A percentile compares a stretch with the other conserved stretches of the same genome.
Conservation (phyloP, 2,888 invertebrate species). For the Kuschelorhynchus macadamiae region DNA sequence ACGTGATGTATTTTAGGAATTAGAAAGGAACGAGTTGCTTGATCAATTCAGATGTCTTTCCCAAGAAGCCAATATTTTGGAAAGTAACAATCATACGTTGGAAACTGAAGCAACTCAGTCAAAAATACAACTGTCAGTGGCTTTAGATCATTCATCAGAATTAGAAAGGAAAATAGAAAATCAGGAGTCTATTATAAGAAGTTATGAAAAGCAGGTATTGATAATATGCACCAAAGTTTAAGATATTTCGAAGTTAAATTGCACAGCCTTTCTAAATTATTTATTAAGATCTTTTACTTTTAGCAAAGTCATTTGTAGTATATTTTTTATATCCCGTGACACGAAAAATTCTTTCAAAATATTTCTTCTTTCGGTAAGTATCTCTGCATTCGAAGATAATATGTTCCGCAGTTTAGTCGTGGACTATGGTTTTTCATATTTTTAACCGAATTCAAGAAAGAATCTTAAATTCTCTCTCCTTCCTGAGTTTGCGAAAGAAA, state of each 20-base stretch:
- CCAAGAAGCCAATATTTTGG: constrained; percentile 82
- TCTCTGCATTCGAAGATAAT: too few relatives aligned
- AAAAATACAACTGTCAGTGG: constrained; percentile 71
- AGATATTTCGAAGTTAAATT: background rate
- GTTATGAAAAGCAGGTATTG: constrained; percentile 73
- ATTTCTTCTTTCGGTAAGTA: too few relatives aligned
- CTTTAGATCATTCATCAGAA: constrained; percentile 74
- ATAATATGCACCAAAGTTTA: background rate
- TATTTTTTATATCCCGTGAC: too few relatives aligned
- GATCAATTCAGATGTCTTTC: constrained; percentile 85
- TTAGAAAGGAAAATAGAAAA: constrained; percentile 76
- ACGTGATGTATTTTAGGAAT: constrained; percentile 72
- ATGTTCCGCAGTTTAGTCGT: too few relatives aligned
- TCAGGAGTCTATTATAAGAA: constrained; percentile 71
- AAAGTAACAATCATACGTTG: constrained; percentile 84
- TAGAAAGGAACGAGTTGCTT: constrained; percentile 84
- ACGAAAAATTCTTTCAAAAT: too few relatives aligned
- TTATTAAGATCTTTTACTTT: too few relatives aligned
- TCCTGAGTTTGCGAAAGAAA: too few relatives aligned
- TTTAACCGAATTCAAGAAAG: too few relatives aligned
- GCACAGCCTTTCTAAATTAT: background rate
- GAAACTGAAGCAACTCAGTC: constrained; percentile 83
- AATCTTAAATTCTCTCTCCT: too few relatives aligned
- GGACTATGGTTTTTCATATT: too few relatives aligned
- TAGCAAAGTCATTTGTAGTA: too few relatives aligned